Conservation (phyloP, 23 tunicate species). For the Phallusia fumigata region DNA sequence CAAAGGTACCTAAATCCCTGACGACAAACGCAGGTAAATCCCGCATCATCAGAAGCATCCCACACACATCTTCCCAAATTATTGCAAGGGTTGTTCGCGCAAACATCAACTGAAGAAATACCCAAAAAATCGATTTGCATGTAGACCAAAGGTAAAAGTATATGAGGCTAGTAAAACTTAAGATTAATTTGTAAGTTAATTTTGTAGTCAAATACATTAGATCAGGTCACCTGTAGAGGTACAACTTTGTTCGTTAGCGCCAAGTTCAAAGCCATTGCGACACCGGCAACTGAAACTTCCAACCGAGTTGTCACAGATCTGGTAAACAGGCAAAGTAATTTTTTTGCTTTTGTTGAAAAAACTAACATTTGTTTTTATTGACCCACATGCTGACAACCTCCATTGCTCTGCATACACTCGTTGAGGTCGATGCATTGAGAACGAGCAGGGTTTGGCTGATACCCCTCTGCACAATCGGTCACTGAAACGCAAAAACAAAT, state of each 20-base stretch:
- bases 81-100: conserved; percentile 7
- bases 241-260: not conserved
- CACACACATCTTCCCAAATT: conserved; percentile 10
- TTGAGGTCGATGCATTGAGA: not conserved
- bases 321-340: not conserved
- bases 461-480: not conserved
- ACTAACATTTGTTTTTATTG: not conserved
- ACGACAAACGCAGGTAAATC: not conserved
- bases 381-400: conserved; percentile 22
- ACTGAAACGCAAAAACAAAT: not conserved
- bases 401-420: conserved; percentile 12
- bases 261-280: not conserved
- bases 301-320: conserved; percentile 6
- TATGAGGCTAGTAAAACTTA: too few species aligned
- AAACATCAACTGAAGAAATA: not conserved
- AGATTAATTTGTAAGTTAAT: too few species aligned
- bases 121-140: too few species aligned
- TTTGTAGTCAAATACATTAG: not conserved
- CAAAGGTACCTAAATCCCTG: conserved; percentile 20
- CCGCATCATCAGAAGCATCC: not conserved
- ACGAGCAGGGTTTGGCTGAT: not conserved
- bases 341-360: not conserved
- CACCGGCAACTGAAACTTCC: conserved; percentile 13
- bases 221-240: not conserved
- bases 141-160: too few species aligned